Percentiles rank a stretch among this genome's conserved stretches.
Evolutionary conservation across 2,797 vertebrate genomes (phyloP).

Genomic region (Channallabes apus): DNA sequence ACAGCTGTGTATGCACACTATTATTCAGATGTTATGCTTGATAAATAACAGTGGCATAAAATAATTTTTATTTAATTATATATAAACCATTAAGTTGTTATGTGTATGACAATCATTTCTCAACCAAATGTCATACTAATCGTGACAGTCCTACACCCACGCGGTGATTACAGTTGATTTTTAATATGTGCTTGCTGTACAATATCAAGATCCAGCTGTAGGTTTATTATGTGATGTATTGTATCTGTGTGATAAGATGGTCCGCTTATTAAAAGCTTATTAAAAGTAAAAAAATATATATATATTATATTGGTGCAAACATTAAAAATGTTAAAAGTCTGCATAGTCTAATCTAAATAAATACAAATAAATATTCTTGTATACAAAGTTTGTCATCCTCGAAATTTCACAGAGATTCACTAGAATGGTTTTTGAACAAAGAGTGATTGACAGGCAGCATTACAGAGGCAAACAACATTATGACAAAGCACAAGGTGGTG

Average conservation of each 20-base stretch:
- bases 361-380: slow-evolving; percentile 20
- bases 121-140: slow-evolving; percentile 21
- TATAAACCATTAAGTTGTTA: slow-evolving; percentile 1
- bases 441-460: slow-evolving; percentile 47
- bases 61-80: not conserved
- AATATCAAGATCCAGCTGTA: slow-evolving; percentile 15
- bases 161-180: not conserved
- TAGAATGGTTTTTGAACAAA: slow-evolving; percentile 14
- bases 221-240: not conserved
- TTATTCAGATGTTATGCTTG: not conserved
- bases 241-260: not conserved
- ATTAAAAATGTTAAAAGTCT: slow-evolving; percentile 6
- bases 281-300: not conserved
- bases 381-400: not conserved
- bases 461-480: slow-evolving; percentile 31
- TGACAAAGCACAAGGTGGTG: slow-evolving; percentile 10
- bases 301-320: not conserved
- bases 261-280: not conserved
- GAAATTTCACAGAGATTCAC: not conserved
- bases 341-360: not conserved
- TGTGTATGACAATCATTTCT: slow-evolving; percentile 3
- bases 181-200: slow-evolving; percentile 17
- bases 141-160: slow-evolving; percentile 14
- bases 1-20: not conserved
- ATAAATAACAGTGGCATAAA: not conserved